Base-by-base conservation (phyloP, 2,113 vertebrate genomes). In the Zosterops pallidus region DNA sequence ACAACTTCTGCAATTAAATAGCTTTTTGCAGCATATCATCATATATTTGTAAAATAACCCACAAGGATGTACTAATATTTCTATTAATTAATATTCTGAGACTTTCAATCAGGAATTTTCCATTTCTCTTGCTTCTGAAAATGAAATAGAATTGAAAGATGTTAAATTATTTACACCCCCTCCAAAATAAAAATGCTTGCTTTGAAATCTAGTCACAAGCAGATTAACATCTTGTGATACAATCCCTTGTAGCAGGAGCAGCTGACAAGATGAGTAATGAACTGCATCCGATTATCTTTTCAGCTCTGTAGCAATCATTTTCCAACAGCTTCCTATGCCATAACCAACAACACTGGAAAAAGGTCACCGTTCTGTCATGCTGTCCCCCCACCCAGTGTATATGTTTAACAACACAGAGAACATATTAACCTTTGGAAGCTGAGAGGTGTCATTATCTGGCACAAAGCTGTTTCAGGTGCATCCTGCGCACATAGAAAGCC, bases 241-340 rank as follows among this genome's bases (percentile, higher is more conserved):
- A 95, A 96, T 96, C 93, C 86, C 93, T 86, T 95, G 93, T 93
- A 96, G 95, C 90, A 96, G 82, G 83, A 97, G 94, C 92, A 95
- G 90, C 94, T 96, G 94, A 95, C 94, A 94, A 96, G 94, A 97
- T 97, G 93, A 97, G 91, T 97, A 96, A 97, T 96, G 94, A 96
- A 90, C 93, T 94, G 94, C 94, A 97, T 96, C 95, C 93, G 95
- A 97, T 97, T 97, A 97, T 93, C 90, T 96, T 97, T 95, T 95
- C 95, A 97, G 91, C 86, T 95, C 86, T 71, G 76, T 96, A 94
- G 93, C 89, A 97, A 97, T 96, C 86, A 94, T 92, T 77, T 95
- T 89, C 92, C 86, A 96, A 91, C 90, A 93, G 91, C 88, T 97
- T 96, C 86, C 96, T 95, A 70, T 94, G 94, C 90, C 56, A 89